Evolutionary conservation across 2,797 vertebrate genomes (phyloP), one percentile per base, ranked within the genome.

Genomic region (Falco rusticolus): DNA sequence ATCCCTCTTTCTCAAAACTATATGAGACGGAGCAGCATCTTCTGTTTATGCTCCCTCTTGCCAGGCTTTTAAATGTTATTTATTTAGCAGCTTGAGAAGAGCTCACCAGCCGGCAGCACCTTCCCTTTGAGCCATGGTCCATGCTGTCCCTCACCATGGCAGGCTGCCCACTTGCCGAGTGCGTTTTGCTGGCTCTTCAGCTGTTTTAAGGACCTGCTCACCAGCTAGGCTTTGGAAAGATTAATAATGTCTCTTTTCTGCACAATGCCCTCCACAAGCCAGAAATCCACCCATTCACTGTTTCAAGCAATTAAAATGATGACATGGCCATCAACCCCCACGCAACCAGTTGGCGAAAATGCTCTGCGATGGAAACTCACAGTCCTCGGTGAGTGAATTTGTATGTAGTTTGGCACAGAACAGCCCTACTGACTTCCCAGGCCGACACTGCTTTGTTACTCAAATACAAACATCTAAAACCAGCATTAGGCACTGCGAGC

Each of bases 401-500:
- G n/a, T 71, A 57, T 56, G 69, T 25, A 45, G 77, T 41, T 96
- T 96, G 94, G 96, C 94, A 96, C 68, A 94, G 84, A 96, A 51
- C 77, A 95, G 85, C 90, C 85, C 92, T 90, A 80, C 86, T 89
- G 89, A 70, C 96, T 90, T 90, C 79, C 82, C 91, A 92, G 87
- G 82, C 50, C 29, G 16, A 70, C 72, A 48, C 89, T 89, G 95
- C 96, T 97, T 96, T 97, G 96, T 96, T 97, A 75, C 95, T 96
- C 94, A 91, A 96, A 95, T 56, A 77, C 85, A 96, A 96, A 96
- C 96, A 85, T 96, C 87, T 87, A 86, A 97, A 95, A 54, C 88
- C 91, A 93, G 94, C 91, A 33, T 92, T 95, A 96, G 90, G 95
- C 78, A 26, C 77, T 47, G 94, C 5, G 34, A 93, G 74, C 65